Conservation (phyloP, 2,888 invertebrate species). For the Trichacis sp. region DNA sequence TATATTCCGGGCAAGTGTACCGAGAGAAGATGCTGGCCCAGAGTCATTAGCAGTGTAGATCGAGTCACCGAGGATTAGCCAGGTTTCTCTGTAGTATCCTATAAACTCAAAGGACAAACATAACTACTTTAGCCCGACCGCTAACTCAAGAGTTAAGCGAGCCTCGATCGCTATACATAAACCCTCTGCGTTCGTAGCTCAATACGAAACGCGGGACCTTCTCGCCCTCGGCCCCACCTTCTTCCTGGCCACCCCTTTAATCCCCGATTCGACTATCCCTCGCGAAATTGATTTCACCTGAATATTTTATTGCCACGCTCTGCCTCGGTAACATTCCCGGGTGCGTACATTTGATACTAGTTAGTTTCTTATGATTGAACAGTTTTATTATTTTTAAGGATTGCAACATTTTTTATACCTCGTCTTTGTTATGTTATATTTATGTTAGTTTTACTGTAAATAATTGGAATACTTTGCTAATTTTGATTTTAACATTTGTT, state of each 20-base stretch:
- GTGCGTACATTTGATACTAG: not conserved
- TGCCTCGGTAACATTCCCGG: slow-evolving; percentile 23
- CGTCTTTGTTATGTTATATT: too few species aligned
- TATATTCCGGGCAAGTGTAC: slow-evolving; percentile 35
- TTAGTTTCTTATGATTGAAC: too few species aligned
- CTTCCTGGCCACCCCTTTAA: slow-evolving; percentile 28
- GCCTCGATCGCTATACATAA: slow-evolving; percentile 57
- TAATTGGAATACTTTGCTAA: too few species aligned
- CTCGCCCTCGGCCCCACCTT: slow-evolving; percentile 24
- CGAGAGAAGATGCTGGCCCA: slow-evolving; percentile 40
- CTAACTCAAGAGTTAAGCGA: slow-evolving; percentile 69
- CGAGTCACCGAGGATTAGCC: slow-evolving; percentile 63
- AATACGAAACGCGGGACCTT: slow-evolving; percentile 28
- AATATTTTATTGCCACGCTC: slow-evolving; percentile 64
- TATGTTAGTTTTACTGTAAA: too few species aligned
- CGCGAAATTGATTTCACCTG: slow-evolving; percentile 66
- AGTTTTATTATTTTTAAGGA: too few species aligned
- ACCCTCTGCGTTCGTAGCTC: slow-evolving; percentile 46
- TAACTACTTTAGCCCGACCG: slow-evolving; percentile 67
- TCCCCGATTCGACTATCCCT: slow-evolving; percentile 43
- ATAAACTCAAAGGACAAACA: slow-evolving; percentile 69
- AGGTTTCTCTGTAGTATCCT: slow-evolving; percentile 56
- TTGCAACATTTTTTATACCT: too few species aligned
- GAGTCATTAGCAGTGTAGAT: slow-evolving; percentile 62
- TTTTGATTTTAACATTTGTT: too few species aligned